Conservation (phyloP, 1,140 invertebrate genomes). For the Camponotus pennsylvanicus region DNA sequence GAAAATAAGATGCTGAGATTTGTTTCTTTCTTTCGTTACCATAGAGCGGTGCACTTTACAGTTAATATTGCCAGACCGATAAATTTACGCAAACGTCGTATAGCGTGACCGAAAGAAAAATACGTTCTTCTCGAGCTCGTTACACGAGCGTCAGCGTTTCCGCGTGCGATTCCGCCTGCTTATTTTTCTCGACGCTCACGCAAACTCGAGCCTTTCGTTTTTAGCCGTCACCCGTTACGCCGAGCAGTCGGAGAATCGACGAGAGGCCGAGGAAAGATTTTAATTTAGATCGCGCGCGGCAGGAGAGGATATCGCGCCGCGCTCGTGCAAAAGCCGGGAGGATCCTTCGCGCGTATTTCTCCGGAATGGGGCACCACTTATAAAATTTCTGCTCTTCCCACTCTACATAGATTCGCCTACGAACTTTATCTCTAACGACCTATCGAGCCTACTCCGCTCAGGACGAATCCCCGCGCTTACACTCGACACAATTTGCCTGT, state of each 20-base stretch:
- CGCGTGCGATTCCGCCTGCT: neutral
- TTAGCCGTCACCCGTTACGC: slow-evolving; percentile 41
- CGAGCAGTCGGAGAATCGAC: slow-evolving; percentile 38
- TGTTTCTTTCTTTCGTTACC: slow-evolving; percentile 61
- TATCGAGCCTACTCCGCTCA: slow-evolving; percentile 23
- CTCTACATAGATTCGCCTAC: slow-evolving; percentile 18
- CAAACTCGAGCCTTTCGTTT: neutral
- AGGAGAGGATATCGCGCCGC: slow-evolving; percentile 44
- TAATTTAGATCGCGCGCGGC: slow-evolving; percentile 37
- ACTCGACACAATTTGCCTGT: slow-evolving; percentile 46
- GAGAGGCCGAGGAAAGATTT: slow-evolving; percentile 18
- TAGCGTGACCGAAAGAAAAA: slow-evolving; percentile 32
- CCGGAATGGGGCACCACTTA: slow-evolving; percentile 6
- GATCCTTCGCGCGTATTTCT: slow-evolving; percentile 32
- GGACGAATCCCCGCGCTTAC: slow-evolving; percentile 40
- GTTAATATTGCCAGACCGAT: slow-evolving; percentile 64
- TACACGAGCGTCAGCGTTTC: slow-evolving; percentile 32
- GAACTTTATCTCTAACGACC: slow-evolving; percentile 47
- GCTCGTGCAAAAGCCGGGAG: slow-evolving; percentile 22
- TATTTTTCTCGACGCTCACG: slow-evolving; percentile 32
- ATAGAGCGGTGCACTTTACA: slow-evolving; percentile 50
- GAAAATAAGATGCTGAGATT: slow-evolving; percentile 71
- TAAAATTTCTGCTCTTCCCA: slow-evolving; percentile 41
- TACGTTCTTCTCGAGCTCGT: slow-evolving; percentile 11
- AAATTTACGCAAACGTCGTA: slow-evolving; percentile 64